Conservation (phyloP, 2,797 vertebrate species). For the Urophycis tenuis region DNA sequence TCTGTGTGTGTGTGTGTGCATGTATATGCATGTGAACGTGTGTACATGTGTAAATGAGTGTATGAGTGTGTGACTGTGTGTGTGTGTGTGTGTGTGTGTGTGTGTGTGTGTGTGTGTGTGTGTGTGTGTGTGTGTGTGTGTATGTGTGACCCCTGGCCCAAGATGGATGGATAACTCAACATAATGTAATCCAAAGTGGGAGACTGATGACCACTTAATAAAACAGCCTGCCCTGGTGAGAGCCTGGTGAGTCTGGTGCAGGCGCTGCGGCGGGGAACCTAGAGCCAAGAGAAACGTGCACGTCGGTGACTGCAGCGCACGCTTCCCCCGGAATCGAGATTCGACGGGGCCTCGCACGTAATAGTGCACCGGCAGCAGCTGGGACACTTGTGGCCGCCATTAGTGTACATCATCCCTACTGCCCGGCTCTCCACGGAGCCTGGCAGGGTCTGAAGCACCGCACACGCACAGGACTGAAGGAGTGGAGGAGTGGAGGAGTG, state of each 20-base stretch:
- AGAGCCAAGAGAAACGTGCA: not conserved
- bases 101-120: not conserved
- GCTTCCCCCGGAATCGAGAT: not conserved
- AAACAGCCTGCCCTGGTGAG: not conserved
- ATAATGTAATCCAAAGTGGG: not conserved
- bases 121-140: not conserved
- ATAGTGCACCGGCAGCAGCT: not conserved
- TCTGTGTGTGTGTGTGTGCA: not conserved
- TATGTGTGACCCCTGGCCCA: not conserved
- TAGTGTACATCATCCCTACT: not conserved
- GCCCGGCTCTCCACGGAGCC: not conserved
- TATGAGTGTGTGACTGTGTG: not conserved
- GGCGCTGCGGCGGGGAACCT: not conserved
- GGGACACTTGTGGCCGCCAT: not conserved
- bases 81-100: not conserved
- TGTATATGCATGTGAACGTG: not conserved
- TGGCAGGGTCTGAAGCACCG: not conserved
- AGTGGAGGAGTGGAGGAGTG: not conserved
- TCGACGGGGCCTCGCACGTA: not conserved
- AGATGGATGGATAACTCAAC: not conserved
- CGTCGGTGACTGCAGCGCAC: not conserved
- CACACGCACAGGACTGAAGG: not conserved
- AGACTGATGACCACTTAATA: conserved; percentile 2
- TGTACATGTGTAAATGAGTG: not conserved
- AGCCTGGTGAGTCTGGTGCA: too few relatives aligned